Evolutionary conservation across 1,140 invertebrate species (phyloP), one percentile per base, ranked within the genome.

Genomic region (Drosophila orena): DNA sequence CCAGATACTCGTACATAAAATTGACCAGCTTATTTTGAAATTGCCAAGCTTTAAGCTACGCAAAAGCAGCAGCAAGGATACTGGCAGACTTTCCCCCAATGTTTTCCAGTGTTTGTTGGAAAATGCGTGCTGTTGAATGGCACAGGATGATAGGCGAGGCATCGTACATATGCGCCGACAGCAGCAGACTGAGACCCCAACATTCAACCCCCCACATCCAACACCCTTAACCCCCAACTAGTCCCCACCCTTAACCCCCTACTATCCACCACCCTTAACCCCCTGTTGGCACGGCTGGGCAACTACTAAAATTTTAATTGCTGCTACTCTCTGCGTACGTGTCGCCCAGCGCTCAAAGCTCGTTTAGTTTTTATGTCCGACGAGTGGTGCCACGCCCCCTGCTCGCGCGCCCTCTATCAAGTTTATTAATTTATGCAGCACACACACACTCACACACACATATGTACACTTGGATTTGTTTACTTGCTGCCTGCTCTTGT

Each of bases 351-450:
- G 62, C 75, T 77, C 79, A 76, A 76, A 81, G 70, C 83, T 79
- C 83, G 83, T 88, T 88, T 86, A 72, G 76, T 83, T 88, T 88
- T 88, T 88, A 77, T 86, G 49, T 61, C 46, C 53, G 35, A 22
- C 57, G 44, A 68, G 58, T 40, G 60, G 50, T 40, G 50, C 22
- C 43, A 38, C 10, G 24, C 15, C 42, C 5, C 42, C 42, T 7
- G 8, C 42, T 27, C n/a, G 11, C 15, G 27, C 54, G 27, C 34
- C 55, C 62, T 73, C 72, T 66, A 79, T 88, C 59, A 83, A 88
- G 83, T 89, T 88, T 88, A 89, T 88, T 89, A 88, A 88, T 88
- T 88, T 88, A 88, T 88, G 84, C 83, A 62, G 59, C 81, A 72
- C 62, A 69, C 43, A n/a, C n/a, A n/a, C n/a, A n/a, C n/a, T n/a